Percentiles rank a stretch among this genome's conserved stretches.
Conservation (phyloP, 1,140 invertebrate species). For the Zelostemma sp. region DNA sequence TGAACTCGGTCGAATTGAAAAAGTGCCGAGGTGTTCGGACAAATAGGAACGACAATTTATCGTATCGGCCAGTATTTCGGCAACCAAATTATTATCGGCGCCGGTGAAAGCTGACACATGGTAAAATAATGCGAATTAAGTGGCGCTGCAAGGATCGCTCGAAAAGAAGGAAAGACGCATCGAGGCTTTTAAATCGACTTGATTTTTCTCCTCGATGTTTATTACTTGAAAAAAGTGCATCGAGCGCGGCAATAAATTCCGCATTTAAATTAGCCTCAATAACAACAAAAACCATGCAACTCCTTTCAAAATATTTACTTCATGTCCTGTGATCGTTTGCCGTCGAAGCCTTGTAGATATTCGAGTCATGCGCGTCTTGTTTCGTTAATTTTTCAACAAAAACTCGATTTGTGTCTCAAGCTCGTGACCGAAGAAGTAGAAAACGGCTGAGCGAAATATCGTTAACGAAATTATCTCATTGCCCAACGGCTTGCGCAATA, state of each 20-base stretch:
- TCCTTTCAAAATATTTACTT: constrained; percentile 7
- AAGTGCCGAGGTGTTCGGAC: constrained; percentile 25
- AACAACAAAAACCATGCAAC: constrained; percentile 7
- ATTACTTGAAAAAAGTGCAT: constrained; percentile 24
- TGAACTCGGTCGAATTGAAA: constrained; percentile 9
- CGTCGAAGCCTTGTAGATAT: not conserved
- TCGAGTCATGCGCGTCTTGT: not conserved
- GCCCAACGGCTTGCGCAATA: constrained; percentile 19
- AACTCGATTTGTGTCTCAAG: too few relatives aligned
- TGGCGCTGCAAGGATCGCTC: constrained; percentile 2
- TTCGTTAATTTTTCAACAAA: too few relatives aligned
- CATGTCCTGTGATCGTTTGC: not conserved
- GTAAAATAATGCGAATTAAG: constrained; percentile 31
- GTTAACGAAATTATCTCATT: constrained; percentile 35
- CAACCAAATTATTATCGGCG: constrained; percentile 39
- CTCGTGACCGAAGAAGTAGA: too few relatives aligned
- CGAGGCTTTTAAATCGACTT: constrained; percentile 24
- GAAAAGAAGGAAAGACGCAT: constrained; percentile 10
- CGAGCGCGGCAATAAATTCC: constrained; percentile 15
- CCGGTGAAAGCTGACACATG: constrained; percentile 38
- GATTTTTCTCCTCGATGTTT: constrained; percentile 21
- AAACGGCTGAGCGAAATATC: constrained; percentile 20
- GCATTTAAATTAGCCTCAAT: constrained; percentile 13
- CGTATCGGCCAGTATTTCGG: constrained; percentile 28
- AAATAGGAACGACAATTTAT: constrained; percentile 40